Conservation (phyloP, 2,888 invertebrate species). For the Cosmopolites sordidus region DNA sequence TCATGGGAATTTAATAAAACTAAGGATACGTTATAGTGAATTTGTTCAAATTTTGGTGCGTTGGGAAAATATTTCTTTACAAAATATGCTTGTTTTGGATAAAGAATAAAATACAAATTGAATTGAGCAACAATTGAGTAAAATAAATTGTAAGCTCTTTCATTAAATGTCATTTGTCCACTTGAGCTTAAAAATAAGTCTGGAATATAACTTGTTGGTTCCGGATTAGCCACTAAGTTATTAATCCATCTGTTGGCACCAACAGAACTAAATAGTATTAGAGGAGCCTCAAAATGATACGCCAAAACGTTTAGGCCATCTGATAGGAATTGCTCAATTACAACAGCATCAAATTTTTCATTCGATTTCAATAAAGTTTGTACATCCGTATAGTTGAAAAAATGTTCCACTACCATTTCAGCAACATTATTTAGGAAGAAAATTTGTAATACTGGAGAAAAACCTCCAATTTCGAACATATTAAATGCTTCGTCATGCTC, state of each 20-base stretch:
- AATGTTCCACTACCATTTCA: background rate
- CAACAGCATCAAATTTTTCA: slow-evolving; percentile 39
- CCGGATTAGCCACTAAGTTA: slow-evolving; percentile 49
- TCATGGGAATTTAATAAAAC: slow-evolving; percentile 47
- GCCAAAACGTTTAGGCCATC: slow-evolving; percentile 47
- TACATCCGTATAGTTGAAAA: slow-evolving; percentile 19
- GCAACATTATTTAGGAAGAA: slow-evolving; percentile 2
- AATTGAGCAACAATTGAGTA: slow-evolving; percentile 20
- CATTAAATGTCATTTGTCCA: slow-evolving; percentile 51
- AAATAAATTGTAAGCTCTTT: slow-evolving; percentile 52
- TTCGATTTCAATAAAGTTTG: slow-evolving; percentile 31
- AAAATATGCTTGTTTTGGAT: slow-evolving; percentile 33
- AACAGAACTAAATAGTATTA: slow-evolving; percentile 46
- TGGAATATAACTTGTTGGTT: slow-evolving; percentile 52
- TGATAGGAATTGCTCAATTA: slow-evolving; percentile 47
- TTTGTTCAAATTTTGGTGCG: slow-evolving; percentile 30
- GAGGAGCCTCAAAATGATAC: slow-evolving; percentile 39
- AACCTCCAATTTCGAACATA: slow-evolving; percentile 15
- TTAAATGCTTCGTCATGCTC: background rate
- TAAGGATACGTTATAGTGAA: slow-evolving; percentile 36
- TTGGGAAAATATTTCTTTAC: slow-evolving; percentile 37
- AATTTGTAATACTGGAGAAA: slow-evolving; percentile 11
- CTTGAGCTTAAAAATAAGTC: slow-evolving; percentile 20
- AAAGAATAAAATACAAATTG: slow-evolving; percentile 26
- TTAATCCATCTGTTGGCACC: slow-evolving; percentile 49